These are phyloP conservation scores for Cossypha dichroa DNA, from an alignment of 2,797 vertebrate genomes.

Conservation along the genomic window DNA sequence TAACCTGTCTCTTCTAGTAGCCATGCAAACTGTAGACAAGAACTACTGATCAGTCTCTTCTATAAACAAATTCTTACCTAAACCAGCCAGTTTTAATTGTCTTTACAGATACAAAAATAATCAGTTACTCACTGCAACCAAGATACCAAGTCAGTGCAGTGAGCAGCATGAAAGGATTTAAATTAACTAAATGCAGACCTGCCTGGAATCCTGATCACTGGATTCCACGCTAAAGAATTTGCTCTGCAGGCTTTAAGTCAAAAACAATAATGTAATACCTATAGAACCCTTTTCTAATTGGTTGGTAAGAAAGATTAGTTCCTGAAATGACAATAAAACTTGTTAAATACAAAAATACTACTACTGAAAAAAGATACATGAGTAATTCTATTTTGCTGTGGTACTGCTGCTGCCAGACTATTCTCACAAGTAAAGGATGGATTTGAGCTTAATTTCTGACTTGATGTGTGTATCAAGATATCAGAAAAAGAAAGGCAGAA, in stretches of 20 bases:
- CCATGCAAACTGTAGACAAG: not conserved
- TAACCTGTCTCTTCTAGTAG: not conserved
- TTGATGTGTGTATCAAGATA: accelerated
- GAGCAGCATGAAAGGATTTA: not conserved
- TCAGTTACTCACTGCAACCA: not conserved
- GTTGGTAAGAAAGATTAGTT: not conserved
- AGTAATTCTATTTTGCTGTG: not conserved
- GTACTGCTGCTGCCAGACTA: not conserved
- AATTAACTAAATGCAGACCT: not conserved
- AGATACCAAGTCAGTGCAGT: not conserved
- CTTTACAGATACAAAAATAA: not conserved
- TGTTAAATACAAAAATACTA: not conserved
- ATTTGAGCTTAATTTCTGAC: not conserved
- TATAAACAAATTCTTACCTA: not conserved
- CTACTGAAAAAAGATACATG: not conserved
- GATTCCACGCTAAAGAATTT: not conserved
- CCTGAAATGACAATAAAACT: not conserved
- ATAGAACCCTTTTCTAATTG: not conserved
- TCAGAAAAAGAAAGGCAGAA: not conserved
- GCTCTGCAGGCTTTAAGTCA: not conserved
- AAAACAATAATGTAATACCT: not conserved
- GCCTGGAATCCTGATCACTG: not conserved
- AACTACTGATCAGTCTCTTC: not conserved
- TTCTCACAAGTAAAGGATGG: not conserved
- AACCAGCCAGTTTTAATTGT: not conserved